Evolutionary conservation across 2,888 invertebrate species (phyloP).

Genomic region (Tricholauxania praeusta): DNA sequence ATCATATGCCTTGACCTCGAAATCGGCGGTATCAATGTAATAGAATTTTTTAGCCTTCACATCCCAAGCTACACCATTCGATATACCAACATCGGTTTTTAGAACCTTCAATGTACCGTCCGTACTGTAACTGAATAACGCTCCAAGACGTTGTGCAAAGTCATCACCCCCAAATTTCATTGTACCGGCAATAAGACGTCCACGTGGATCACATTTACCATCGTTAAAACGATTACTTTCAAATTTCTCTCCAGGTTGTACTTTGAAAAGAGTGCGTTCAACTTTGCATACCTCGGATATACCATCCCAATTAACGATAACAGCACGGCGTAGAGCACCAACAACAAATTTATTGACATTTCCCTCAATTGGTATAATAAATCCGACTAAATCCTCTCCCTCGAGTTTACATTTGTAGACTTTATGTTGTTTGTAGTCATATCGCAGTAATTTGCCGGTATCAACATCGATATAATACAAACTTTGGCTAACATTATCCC

Average conservation of each 20-base stretch:
- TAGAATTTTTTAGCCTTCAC: too few relatives aligned
- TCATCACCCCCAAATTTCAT: slow-evolving; percentile 63
- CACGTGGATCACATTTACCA: slow-evolving; percentile 81
- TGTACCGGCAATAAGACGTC: slow-evolving; percentile 79
- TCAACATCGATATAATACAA: slow-evolving; percentile 76
- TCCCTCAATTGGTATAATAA: slow-evolving; percentile 76
- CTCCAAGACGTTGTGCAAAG: slow-evolving; percentile 59
- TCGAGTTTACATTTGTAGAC: slow-evolving; percentile 70
- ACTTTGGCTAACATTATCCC: slow-evolving; percentile 73
- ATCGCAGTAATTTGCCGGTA: slow-evolving; percentile 59
- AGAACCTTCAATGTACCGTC: too few relatives aligned
- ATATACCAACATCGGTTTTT: too few relatives aligned
- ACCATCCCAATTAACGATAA: slow-evolving; percentile 77
- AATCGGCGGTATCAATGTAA: too few relatives aligned
- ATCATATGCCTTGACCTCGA: too few relatives aligned
- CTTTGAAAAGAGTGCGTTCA: slow-evolving; percentile 70
- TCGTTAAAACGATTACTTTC: slow-evolving; percentile 79
- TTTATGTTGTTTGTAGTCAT: slow-evolving; percentile 68
- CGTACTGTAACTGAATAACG: too few relatives aligned
- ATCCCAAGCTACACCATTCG: too few relatives aligned
- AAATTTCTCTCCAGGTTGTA: slow-evolving; percentile 72
- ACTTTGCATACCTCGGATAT: slow-evolving; percentile 69
- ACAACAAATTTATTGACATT: slow-evolving; percentile 74
- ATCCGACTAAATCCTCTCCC: slow-evolving; percentile 67
- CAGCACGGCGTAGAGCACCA: slow-evolving; percentile 73